Evolutionary conservation across 2,888 invertebrate genomes (phyloP).

Genomic region (Leptothorax acervorum): DNA sequence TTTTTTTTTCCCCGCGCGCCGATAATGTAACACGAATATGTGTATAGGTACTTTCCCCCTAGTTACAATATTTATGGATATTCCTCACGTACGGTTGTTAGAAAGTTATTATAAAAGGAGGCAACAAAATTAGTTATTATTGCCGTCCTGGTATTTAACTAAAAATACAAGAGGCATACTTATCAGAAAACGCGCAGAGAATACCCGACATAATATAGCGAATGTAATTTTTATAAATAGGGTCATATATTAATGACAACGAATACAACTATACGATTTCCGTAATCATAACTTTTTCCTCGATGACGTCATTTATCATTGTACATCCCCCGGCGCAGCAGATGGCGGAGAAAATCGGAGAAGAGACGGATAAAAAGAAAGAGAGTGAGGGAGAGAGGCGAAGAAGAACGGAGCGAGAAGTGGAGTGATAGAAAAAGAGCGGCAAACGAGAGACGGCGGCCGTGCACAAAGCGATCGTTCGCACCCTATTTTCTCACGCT

Average conservation of each 20-base stretch:
- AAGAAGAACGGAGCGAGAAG: slow-evolving; percentile 27
- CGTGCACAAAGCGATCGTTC: slow-evolving; percentile 75
- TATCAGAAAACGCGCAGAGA: slow-evolving; percentile 2
- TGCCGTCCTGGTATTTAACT: slow-evolving; percentile 22
- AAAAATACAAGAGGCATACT: slow-evolving; percentile 21
- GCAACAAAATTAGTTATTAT: slow-evolving; percentile 29
- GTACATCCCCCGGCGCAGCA: background rate
- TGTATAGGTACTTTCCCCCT: background rate
- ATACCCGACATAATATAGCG: background rate
- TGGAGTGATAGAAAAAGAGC: slow-evolving; percentile 45
- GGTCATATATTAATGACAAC: slow-evolving; percentile 14
- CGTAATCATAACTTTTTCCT: slow-evolving; percentile 25
- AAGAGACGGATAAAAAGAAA: slow-evolving; percentile 42
- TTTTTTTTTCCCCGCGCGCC: background rate
- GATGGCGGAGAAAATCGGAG: slow-evolving; percentile 44
- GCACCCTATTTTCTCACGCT: slow-evolving; percentile 78
- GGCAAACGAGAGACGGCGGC: slow-evolving; percentile 44
- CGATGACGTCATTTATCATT: slow-evolving; percentile 30
- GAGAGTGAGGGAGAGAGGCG: slow-evolving; percentile 41
- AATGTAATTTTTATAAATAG: slow-evolving; percentile 38
- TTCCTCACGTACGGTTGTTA: slow-evolving; percentile 1
- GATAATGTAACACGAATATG: slow-evolving; percentile 21
- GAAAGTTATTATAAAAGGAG: slow-evolving; percentile 36
- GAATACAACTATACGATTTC: background rate
- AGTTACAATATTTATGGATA: slow-evolving; percentile 36